Base-by-base conservation (phyloP, 1,140 invertebrate genomes). In the Leptonema lineaticorne region DNA sequence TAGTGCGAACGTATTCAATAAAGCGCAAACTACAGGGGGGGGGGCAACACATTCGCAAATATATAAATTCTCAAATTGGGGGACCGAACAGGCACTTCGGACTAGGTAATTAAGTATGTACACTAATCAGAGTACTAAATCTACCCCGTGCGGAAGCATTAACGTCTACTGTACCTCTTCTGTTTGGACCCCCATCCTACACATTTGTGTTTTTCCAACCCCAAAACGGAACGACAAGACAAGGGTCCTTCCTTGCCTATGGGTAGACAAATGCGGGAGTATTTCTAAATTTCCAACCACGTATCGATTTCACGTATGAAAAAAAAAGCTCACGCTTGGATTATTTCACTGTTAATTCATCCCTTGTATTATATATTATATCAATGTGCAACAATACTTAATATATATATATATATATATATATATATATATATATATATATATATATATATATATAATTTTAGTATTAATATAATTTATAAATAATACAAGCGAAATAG, bases 81-180 rank as follows among this genome's bases (percentile, higher is more conserved):
- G 62, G 62, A 64, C 48, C 24, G 33, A 66, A 66, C 53, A 9
- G 37, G 68, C 66, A 48, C 53, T 33, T 63, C 33, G 24, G 67
- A 64, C 62, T 28, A 69, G 57, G 71, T 72, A 72, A 72, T 72
- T 72, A 72, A 72, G 68, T 69, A 65, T 72, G 70, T 72, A 72
- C 63, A 72, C 57, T 72, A 72, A 72, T 72, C 70, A 69, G 70
- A 63, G 70, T 67, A 68, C 63, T 72, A 72, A 72, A 72, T 69
- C 70, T 72, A 63, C 70, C 67, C 59, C 58, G 67, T 62, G 70
- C 67, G 70, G 70, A 69, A 72, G 68, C 67, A 67, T 67, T 72
- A 69, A 67, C 63, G 62, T 64, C 62, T 64, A 64, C 62, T 64
- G 41, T 41, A 46, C 46, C 66, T 59, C 37, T 18, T 46, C 63